These are phyloP conservation scores for Venusia cambrica DNA, from an alignment of 2,888 invertebrate species.

Conservation along the genomic window DNA sequence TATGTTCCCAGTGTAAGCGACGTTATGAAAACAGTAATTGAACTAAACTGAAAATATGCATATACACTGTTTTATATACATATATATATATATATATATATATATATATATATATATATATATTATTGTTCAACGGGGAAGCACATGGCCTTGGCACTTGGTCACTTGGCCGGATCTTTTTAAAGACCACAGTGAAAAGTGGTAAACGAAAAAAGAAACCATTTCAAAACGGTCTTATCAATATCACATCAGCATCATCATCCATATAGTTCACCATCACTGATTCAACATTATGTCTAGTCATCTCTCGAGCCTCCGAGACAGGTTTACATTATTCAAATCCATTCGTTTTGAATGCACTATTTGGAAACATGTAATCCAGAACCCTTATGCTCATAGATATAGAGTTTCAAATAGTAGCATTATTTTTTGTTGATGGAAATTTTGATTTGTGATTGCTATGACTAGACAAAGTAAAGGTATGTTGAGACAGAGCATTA, in stretches of 20 bases:
- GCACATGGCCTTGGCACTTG: too few species aligned
- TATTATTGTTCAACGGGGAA: too few species aligned
- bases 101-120: too few species aligned
- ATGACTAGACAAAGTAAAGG: conserved; percentile 54
- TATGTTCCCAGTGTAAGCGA: too few species aligned
- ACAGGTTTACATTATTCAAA: conserved; percentile 77
- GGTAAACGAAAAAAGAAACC: conserved; percentile 3
- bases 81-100: too few species aligned
- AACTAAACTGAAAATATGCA: too few species aligned
- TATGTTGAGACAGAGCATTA: conserved; percentile 59
- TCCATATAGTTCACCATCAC: conserved; percentile 49
- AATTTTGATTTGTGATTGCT: conserved; percentile 32
- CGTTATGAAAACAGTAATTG: too few species aligned
- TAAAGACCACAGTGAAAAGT: too few species aligned
- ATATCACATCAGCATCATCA: conserved; percentile 39
- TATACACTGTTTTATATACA: too few species aligned
- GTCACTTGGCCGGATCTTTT: too few species aligned
- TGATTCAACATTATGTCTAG: conserved; percentile 66
- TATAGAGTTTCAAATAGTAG: conserved; percentile 34
- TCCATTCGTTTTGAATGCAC: conserved; percentile 53
- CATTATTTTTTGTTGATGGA: conserved; percentile 15
- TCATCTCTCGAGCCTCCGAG: conserved; percentile 66
- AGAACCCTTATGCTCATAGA: conserved; percentile 5
- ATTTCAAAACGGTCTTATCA: conserved; percentile 19
- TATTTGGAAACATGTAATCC: conserved; percentile 30